These are phyloP conservation scores for Eupithecia tripunctaria DNA, from an alignment of 2,888 invertebrate genomes.

Conservation along the genomic window DNA sequence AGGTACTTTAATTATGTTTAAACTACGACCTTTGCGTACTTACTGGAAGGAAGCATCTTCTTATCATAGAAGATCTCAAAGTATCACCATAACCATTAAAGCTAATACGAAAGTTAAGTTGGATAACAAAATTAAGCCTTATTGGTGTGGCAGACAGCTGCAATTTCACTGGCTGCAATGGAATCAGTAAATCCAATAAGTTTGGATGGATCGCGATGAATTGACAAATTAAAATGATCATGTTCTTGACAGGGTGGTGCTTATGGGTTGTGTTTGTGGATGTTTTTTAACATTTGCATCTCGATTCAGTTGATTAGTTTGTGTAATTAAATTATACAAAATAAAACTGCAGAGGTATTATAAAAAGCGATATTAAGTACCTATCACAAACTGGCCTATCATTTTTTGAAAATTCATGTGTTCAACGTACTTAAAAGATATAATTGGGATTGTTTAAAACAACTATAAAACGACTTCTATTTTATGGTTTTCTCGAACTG, in stretches of 20 bases:
- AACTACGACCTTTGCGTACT: neutral
- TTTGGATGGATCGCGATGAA: neutral
- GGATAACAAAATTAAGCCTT: neutral
- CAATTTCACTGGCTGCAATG: neutral
- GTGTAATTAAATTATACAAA: no score
- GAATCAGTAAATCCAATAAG: neutral
- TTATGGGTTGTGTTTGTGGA: neutral
- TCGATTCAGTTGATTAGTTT: no score
- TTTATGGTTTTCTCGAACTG: no score
- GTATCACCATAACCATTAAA: neutral
- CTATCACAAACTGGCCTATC: no score
- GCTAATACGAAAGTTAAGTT: neutral
- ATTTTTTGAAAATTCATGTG: no score
- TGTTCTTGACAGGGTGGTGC: neutral
- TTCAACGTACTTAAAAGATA: no score
- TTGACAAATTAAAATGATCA: neutral
- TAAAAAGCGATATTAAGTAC: no score
- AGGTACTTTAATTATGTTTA: neutral
- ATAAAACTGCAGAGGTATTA: no score
- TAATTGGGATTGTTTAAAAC: no score
- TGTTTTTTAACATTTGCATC: no score
- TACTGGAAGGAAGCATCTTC: neutral
- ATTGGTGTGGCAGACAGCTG: neutral
- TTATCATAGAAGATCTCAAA: slow-evolving; percentile 2
- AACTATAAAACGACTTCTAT: no score